Percentiles rank a stretch among this genome's conserved stretches.
phyloP scores from a whole-genome alignment of 2,113 vertebrate species.

The Cephalopterus ornatus region DNA sequence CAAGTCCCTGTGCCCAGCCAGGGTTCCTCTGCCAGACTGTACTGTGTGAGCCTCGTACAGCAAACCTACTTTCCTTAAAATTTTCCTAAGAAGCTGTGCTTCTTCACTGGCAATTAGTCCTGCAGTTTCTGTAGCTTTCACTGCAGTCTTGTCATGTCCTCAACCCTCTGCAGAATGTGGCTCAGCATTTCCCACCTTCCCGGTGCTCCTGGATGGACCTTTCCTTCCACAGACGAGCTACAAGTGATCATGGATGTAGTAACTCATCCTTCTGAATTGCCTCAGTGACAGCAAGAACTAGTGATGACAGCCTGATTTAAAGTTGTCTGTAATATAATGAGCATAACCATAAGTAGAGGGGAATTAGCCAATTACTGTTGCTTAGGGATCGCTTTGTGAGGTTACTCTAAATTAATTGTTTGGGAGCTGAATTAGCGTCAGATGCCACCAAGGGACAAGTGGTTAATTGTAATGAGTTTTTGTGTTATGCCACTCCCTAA shows the following conservation, averaged over 20 bases:
- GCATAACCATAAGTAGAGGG: conserved; percentile 2
- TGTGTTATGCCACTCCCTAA: background rate
- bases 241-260: background rate
- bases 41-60: background rate
- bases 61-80: background rate
- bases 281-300: background rate
- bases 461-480: conserved; percentile 19
- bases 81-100: background rate
- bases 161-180: fast-evolving
- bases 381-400: conserved; percentile 35
- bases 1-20: background rate
- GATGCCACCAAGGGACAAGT: conserved; percentile 21
- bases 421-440: background rate
- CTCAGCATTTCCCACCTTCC: background rate
- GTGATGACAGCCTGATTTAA: conserved; percentile 48
- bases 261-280: background rate
- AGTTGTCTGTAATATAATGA: conserved; percentile 43
- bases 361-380: conserved; percentile 35
- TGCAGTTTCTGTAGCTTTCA: background rate
- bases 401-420: background rate
- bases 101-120: background rate
- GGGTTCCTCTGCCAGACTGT: background rate
- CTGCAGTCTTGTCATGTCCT: background rate
- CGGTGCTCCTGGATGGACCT: background rate
- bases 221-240: background rate